Evolutionary conservation across 2,113 vertebrate genomes (phyloP).

Genomic region (Campylomormyrus tamandua): DNA sequence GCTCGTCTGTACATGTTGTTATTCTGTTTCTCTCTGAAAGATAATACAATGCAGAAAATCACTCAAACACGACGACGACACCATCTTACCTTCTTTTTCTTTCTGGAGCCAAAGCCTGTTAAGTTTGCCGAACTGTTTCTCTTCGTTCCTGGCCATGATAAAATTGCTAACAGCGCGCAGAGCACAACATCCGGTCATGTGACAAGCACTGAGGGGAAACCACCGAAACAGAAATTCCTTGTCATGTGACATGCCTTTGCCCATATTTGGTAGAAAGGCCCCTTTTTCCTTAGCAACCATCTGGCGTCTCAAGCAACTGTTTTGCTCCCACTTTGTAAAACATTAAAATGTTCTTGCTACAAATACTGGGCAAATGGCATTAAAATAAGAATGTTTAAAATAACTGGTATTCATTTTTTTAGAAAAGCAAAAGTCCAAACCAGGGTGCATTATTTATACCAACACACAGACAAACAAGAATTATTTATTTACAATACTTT

Average conservation of each 20-base stretch:
- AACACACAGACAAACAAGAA: neutral
- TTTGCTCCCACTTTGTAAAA: neutral
- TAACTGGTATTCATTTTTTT: neutral
- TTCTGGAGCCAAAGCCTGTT: slow-evolving; percentile 70
- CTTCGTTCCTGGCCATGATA: slow-evolving; percentile 66
- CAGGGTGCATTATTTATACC: neutral
- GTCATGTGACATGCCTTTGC: slow-evolving; percentile 14
- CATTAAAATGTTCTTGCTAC: neutral
- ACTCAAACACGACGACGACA: neutral
- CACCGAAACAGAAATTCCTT: neutral
- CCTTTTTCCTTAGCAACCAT: neutral
- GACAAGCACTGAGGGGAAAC: neutral
- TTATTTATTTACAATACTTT: neutral
- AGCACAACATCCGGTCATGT: slow-evolving; percentile 24
- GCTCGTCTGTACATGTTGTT: neutral
- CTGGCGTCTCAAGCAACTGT: neutral
- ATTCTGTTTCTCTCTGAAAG: neutral
- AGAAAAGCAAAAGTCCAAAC: neutral
- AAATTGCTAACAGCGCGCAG: neutral
- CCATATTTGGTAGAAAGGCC: neutral
- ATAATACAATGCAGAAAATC: neutral
- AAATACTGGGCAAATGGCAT: neutral
- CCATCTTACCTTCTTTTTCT: slow-evolving; percentile 47
- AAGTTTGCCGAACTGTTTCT: slow-evolving; percentile 64
- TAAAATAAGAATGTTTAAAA: neutral